A percentile compares a stretch with the other conserved stretches of the same genome.
Evolutionary conservation across 1,140 invertebrate genomes (phyloP).

Genomic region (Diprion similis): DNA sequence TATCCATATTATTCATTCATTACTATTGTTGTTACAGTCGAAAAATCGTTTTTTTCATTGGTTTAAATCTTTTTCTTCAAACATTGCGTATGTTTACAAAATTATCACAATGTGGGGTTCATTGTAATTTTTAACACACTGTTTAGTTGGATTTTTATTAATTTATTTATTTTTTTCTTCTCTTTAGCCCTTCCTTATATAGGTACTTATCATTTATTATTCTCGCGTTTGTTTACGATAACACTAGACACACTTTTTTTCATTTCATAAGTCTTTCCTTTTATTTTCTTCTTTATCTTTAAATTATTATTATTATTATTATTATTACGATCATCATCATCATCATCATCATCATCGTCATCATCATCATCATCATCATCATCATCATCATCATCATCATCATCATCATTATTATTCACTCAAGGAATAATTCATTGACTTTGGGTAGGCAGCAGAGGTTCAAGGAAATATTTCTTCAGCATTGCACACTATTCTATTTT

Average conservation of each 20-base stretch:
- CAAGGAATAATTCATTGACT: too few species aligned
- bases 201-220: constrained; percentile 6
- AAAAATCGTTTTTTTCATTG: background rate
- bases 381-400: too few species aligned
- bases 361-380: too few species aligned
- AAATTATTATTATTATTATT: too few species aligned
- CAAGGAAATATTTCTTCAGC: too few species aligned
- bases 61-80: background rate
- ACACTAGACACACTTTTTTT: constrained; percentile 19
- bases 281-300: background rate
- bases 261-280: background rate
- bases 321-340: too few species aligned
- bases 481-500: too few species aligned
- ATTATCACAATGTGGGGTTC: background rate
- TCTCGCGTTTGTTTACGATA: constrained; percentile 14
- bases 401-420: too few species aligned
- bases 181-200: background rate
- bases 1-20: too few species aligned
- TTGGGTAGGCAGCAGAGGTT: too few species aligned
- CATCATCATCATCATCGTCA: too few species aligned
- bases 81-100: background rate
- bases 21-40: background rate
- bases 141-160: background rate
- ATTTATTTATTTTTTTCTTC: background rate
- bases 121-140: background rate